Evolutionary conservation across 2,888 invertebrate species (phyloP).

Genomic region (Hirtodrosophila histrioides): DNA sequence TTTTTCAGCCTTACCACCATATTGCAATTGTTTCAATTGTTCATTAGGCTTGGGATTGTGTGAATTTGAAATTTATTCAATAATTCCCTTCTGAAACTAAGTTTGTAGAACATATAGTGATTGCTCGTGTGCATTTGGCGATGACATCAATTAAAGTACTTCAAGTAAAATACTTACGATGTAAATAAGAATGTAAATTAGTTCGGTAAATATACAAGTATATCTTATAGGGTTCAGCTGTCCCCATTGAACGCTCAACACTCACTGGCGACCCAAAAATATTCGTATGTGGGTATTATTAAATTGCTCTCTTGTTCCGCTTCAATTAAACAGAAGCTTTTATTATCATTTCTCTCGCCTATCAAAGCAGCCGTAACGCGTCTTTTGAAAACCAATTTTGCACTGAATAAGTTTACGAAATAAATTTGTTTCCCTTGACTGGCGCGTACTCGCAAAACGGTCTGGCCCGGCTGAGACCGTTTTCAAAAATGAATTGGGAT

Average conservation of each 20-base stretch:
- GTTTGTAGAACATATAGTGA: no score
- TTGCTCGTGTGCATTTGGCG: no score
- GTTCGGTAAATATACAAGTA: background rate
- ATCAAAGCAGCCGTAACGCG: background rate
- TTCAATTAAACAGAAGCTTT: conserved; percentile 39
- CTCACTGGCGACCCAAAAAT: conserved; percentile 25
- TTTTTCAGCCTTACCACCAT: no score
- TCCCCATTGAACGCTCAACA: conserved; percentile 5
- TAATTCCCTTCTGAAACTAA: no score
- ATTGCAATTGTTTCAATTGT: no score
- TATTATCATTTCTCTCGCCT: conserved; percentile 23
- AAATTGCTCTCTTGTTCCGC: conserved; percentile 24
- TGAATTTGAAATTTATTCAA: no score
- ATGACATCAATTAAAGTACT: no score
- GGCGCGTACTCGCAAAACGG: conserved; percentile 9
- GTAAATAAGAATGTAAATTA: background rate
- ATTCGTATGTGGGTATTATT: conserved; percentile 1
- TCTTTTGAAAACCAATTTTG: conserved; percentile 29
- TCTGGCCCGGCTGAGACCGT: conserved; percentile 11
- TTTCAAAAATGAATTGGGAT: conserved; percentile 40
- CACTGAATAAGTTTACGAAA: conserved; percentile 27
- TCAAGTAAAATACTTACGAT: background rate
- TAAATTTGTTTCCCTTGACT: conserved; percentile 12
- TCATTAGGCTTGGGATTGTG: no score
- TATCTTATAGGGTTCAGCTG: conserved; percentile 1